phyloP scores from a whole-genome alignment of 92 coral and sea anemone genomes.

The Porites rus region DNA sequence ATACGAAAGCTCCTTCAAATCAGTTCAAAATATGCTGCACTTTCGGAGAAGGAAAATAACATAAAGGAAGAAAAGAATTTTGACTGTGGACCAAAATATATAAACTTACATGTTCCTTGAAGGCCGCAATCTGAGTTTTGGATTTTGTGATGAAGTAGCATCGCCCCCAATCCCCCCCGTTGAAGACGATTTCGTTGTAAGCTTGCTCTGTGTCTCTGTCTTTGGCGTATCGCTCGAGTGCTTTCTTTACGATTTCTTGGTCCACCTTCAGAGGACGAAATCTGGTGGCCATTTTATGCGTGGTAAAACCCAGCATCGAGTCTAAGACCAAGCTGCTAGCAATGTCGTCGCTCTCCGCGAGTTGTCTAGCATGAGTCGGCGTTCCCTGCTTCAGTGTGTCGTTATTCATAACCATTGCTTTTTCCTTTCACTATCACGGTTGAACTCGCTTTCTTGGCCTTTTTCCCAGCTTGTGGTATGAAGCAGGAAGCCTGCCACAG shows the following conservation, averaged over 20 bases:
- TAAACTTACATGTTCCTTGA: conserved; percentile 95
- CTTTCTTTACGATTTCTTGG: conserved; percentile 69
- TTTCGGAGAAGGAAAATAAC: neutral
- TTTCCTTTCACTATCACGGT: neutral
- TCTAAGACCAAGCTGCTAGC: conserved; percentile 90
- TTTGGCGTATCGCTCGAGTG: conserved; percentile 67
- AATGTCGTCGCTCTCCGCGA: conserved; percentile 99
- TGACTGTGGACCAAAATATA: neutral
- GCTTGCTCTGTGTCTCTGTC: conserved; percentile 84
- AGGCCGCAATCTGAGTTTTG: conserved; percentile 87
- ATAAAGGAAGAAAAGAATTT: neutral
- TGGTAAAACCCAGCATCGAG: conserved; percentile 79
- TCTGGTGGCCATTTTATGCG: conserved; percentile 98
- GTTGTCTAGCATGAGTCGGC: conserved; percentile 83
- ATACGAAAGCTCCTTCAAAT: conserved; percentile 1
- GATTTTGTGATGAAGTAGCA: conserved; percentile 92
- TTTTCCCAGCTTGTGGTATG: neutral
- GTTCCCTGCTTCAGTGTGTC: conserved; percentile 35
- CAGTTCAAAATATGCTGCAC: neutral
- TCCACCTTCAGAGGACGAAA: conserved; percentile 94
- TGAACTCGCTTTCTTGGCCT: neutral
- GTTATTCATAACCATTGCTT: conserved; percentile 56
- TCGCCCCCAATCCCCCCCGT: conserved; percentile 92
- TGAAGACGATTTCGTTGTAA: conserved; percentile 80
- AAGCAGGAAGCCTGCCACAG: conserved; percentile 1